Evolutionary conservation across 2,888 invertebrate genomes (phyloP).

Genomic region (Homarus gammarus): DNA sequence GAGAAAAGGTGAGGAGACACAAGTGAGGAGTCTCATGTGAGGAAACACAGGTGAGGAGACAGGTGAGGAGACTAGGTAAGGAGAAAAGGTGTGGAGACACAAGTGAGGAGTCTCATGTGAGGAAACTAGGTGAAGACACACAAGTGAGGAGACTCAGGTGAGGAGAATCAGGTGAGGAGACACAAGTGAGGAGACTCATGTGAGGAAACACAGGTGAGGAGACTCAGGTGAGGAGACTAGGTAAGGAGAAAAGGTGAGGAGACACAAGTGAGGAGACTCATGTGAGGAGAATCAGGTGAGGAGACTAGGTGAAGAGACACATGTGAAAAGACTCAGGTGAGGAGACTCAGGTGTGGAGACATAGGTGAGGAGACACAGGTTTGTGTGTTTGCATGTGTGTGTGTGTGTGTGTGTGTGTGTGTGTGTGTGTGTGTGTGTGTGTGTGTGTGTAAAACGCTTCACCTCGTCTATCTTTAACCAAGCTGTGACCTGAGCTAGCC

Average conservation of each 20-base stretch:
- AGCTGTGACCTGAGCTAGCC: no score
- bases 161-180: conserved; percentile 11
- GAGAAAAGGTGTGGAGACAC: no score
- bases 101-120: no score
- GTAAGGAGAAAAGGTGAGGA: no score
- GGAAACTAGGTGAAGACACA: no score
- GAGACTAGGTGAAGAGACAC: no score
- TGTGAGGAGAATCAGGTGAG: no score
- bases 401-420: not conserved
- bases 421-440: not conserved
- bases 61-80: not conserved
- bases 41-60: not conserved
- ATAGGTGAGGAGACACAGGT: conserved; percentile 5
- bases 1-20: no score
- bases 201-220: not conserved
- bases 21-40: no score
- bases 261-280: no score
- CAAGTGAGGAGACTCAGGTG: not conserved
- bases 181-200: conserved; percentile 11
- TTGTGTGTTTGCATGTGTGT: not conserved
- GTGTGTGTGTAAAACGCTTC: not conserved
- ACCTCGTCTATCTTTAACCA: no score
- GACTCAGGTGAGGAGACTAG: not conserved
- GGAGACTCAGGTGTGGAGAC: not conserved
- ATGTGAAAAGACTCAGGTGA: not conserved